Evolutionary conservation across 2,113 vertebrate genomes (phyloP).

Genomic region (Connochaetes taurinus): DNA sequence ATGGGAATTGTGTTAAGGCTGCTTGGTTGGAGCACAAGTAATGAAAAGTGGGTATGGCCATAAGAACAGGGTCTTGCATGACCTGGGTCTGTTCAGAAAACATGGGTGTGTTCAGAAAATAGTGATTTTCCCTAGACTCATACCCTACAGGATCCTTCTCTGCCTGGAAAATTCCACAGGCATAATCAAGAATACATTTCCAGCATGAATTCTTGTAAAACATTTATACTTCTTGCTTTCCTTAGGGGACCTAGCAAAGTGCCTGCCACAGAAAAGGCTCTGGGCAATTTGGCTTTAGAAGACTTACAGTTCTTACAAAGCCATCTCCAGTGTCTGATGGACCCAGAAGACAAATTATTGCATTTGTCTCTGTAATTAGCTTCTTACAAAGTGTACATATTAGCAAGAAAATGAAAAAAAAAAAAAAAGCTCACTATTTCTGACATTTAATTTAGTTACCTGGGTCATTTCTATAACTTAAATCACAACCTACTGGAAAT

Average conservation of each 20-base stretch:
- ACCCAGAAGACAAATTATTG: background rate
- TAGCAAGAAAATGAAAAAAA: background rate
- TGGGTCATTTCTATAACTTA: constrained; percentile 20
- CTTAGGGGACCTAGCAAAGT: constrained; percentile 9
- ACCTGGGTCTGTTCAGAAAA: background rate
- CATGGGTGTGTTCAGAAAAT: background rate
- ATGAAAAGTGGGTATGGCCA: background rate
- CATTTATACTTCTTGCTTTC: constrained; percentile 37
- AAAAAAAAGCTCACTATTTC: background rate
- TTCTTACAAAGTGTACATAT: background rate
- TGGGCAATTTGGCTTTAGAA: constrained; percentile 23
- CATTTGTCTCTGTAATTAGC: background rate
- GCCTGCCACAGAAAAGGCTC: background rate
- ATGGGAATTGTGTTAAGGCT: background rate
- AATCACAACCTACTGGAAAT: constrained; percentile 32
- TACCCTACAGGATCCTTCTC: background rate
- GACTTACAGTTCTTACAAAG: background rate
- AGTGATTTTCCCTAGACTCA: background rate
- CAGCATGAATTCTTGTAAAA: constrained; percentile 16
- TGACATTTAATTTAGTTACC: constrained; percentile 29
- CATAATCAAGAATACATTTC: constrained; percentile 13
- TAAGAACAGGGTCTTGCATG: background rate
- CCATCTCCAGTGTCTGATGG: background rate
- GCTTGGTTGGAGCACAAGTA: background rate
- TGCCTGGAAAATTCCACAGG: constrained; percentile 13